phyloP scores from a whole-genome alignment of 1,140 invertebrate genomes.

The Aporrectodea caliginosa region DNA sequence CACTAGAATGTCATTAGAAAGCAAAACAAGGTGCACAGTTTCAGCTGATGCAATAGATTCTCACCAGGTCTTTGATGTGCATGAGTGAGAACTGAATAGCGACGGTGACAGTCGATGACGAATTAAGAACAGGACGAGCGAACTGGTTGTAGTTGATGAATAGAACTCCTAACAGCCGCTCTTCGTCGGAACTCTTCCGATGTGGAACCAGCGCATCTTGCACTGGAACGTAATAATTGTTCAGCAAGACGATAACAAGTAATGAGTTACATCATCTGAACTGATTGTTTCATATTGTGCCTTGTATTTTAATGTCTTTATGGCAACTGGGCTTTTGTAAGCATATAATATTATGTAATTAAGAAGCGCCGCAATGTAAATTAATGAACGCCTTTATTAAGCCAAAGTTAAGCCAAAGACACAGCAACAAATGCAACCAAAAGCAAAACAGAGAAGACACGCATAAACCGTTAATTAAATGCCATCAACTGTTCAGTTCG shows the following conservation, averaged over 20 bases:
- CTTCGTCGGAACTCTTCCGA: conserved; percentile 24
- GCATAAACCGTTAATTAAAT: too few relatives aligned
- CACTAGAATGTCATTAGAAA: background rate
- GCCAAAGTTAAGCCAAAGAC: too few relatives aligned
- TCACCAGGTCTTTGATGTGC: conserved; percentile 36
- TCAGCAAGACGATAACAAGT: too few relatives aligned
- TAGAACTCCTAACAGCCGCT: conserved; percentile 19
- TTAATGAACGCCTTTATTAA: background rate
- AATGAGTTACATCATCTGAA: background rate
- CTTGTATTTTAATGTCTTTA: background rate
- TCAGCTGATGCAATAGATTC: background rate
- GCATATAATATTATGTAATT: too few relatives aligned
- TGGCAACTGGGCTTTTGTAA: background rate
- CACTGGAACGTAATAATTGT: too few relatives aligned
- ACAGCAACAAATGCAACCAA: too few relatives aligned
- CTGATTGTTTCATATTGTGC: background rate
- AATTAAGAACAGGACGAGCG: conserved; percentile 32
- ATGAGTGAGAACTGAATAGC: conserved; percentile 31
- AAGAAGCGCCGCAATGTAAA: background rate
- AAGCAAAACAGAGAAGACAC: too few relatives aligned
- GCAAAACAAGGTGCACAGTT: background rate
- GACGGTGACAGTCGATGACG: conserved; percentile 28
- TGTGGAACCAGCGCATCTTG: background rate
- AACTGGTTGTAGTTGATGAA: conserved; percentile 30
- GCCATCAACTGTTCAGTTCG: too few relatives aligned